Conservation (phyloP, 2,113 vertebrate species). For the Plotosus lineatus region DNA sequence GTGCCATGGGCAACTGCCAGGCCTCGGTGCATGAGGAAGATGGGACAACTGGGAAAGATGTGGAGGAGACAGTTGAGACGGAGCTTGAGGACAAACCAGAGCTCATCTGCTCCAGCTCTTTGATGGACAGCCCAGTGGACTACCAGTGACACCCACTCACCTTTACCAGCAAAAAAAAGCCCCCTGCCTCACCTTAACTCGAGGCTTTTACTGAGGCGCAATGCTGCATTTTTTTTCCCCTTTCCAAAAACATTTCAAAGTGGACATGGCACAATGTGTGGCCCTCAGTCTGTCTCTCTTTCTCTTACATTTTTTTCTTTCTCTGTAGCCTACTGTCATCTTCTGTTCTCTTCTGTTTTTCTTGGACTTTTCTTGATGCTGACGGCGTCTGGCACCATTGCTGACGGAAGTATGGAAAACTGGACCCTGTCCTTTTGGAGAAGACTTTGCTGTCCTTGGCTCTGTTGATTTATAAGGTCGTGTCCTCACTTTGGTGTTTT, state of each 20-base stretch:
- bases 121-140: conserved; percentile 77
- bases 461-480: not conserved
- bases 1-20: conserved; percentile 83
- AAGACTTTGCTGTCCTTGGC: conserved; percentile 23
- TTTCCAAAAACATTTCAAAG: conserved; percentile 50
- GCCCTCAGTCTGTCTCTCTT: not conserved
- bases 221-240: conserved; percentile 62
- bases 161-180: conserved; percentile 44
- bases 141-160: conserved; percentile 75
- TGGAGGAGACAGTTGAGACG: conserved; percentile 75
- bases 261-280: conserved; percentile 25
- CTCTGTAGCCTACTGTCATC: conserved; percentile 11
- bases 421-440: conserved; percentile 24
- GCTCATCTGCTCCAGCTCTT: conserved; percentile 71
- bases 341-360: conserved; percentile 34
- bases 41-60: conserved; percentile 67
- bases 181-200: conserved; percentile 53
- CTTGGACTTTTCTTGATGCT: conserved; percentile 19
- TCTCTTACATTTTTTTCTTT: not conserved
- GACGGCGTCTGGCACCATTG: conserved; percentile 21
- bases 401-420: conserved; percentile 27
- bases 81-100: conserved; percentile 79
- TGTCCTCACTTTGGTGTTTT: conserved; percentile 16
- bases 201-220: conserved; percentile 59
- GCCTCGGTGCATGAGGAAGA: conserved; percentile 71